Evolutionary conservation across 2,888 invertebrate species (phyloP).

Genomic region (Brachylomia viminalis): DNA sequence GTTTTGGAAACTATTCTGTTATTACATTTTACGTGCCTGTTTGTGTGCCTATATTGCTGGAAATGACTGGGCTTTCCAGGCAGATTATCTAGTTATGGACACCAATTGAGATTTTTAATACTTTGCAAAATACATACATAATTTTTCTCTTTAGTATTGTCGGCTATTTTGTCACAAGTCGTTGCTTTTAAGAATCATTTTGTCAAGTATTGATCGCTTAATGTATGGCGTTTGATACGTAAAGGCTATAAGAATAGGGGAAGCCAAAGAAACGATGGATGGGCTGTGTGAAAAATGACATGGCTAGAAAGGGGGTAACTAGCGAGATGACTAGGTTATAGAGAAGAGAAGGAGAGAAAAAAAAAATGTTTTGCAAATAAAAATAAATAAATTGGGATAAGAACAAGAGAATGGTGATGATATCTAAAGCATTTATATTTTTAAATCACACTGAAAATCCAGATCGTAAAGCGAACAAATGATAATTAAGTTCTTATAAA

Average conservation of each 20-base stretch:
- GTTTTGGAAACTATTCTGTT: slow-evolving; percentile 51
- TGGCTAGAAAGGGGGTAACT: not conserved
- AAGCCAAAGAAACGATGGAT: not conserved
- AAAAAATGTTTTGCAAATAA: too few species aligned
- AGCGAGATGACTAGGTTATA: not conserved
- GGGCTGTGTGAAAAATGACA: too few species aligned
- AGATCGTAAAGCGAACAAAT: not conserved
- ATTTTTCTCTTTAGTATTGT: not conserved
- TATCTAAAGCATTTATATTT: not conserved
- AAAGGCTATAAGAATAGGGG: not conserved
- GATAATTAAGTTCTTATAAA: slow-evolving; percentile 1
- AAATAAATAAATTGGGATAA: not conserved
- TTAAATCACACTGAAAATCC: not conserved
- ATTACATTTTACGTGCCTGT: slow-evolving; percentile 22
- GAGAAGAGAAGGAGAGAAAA: not conserved
- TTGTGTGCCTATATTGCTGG: slow-evolving; percentile 17
- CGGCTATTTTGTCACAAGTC: not conserved
- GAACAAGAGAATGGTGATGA: too few species aligned
- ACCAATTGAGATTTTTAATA: not conserved
- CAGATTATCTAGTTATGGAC: slow-evolving; percentile 2
- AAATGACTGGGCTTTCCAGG: not conserved
- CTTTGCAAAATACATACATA: not conserved
- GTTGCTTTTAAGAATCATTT: not conserved
- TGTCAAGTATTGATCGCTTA: not conserved
- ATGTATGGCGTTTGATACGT: not conserved